Evolutionary conservation across 1,140 invertebrate genomes (phyloP).

Genomic region (Calephelis nemesis): DNA sequence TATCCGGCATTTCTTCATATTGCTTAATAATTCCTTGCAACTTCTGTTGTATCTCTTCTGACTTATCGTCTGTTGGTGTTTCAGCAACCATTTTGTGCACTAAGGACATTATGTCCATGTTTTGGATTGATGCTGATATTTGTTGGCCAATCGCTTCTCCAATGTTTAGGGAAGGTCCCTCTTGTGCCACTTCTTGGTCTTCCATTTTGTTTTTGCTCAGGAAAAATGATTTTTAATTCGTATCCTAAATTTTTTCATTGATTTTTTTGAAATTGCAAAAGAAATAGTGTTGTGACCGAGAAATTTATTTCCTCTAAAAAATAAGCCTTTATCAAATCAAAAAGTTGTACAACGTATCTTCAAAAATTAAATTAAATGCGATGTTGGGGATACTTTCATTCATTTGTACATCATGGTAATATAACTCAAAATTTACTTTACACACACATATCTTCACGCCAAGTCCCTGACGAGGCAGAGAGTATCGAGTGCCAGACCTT

Average conservation of each 20-base stretch:
- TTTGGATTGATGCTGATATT: slow-evolving; percentile 49
- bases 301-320: too few species aligned
- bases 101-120: slow-evolving; percentile 44
- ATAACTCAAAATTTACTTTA: too few species aligned
- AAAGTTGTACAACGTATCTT: too few species aligned
- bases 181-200: slow-evolving; percentile 26
- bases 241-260: neutral
- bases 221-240: neutral
- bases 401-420: too few species aligned
- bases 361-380: too few species aligned
- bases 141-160: slow-evolving; percentile 49
- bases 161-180: slow-evolving; percentile 32
- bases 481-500: too few species aligned
- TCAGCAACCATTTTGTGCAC: slow-evolving; percentile 47
- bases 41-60: slow-evolving; percentile 48
- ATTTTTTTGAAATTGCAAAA: too few species aligned
- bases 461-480: too few species aligned
- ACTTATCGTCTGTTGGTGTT: slow-evolving; percentile 41
- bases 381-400: too few species aligned
- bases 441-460: too few species aligned
- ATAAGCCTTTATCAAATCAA: too few species aligned
- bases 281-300: too few species aligned
- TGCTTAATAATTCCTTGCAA: slow-evolving; percentile 52
- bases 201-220: slow-evolving; percentile 41
- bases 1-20: slow-evolving; percentile 56